Evolutionary conservation across 2,113 vertebrate species (phyloP), one percentile per base, ranked within the genome.

Genomic region (Chaenocephalus aceratus): DNA sequence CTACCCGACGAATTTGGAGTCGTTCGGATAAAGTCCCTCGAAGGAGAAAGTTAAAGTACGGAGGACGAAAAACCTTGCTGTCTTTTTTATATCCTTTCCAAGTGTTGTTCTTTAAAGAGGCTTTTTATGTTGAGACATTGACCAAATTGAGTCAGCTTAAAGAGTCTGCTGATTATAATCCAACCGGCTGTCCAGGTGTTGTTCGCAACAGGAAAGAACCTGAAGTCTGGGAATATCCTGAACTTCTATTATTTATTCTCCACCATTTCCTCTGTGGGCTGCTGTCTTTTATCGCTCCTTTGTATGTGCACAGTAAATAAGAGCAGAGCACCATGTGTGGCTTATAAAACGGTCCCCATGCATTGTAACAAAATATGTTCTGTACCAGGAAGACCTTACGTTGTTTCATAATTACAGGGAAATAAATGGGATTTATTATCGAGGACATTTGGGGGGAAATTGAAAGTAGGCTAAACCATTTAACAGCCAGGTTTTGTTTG

Each of bases 401-500:
- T 41, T 41, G 36, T 41, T 41, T 41, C 71, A 85, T 75, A 51
- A 41, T 57, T 66, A 46, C 5, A 49, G 52, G 69, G 74, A 26
- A 23, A 79, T 14, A 70, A 69, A 59, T 18, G 5, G 6, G 10
- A 57, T 83, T 78, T 11, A 77, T 88, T 63, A 71, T 54, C 0
- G 15, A 44, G 46, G 16, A 44, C 60, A 76, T 75, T 63, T 62
- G 9, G 53, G 41, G 74, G 66, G 23, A 72, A 36, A 5, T n/a
- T 56, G 56, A 86, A 93, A 93, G 75, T 92, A 79, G 92, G 87
- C 87, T 91, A 90, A 68, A 90, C 73, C 64, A 74, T 77, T 78
- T 66, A 67, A 5, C 21, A 51, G 4, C 57, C 54, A 51, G 21
- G 72, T 82, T 81, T 58, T 78, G 74, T 76, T 79, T 69, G 64